These are phyloP conservation scores for Nasonia oneida DNA, from an alignment of 2,888 invertebrate genomes.

Conservation along the genomic window DNA sequence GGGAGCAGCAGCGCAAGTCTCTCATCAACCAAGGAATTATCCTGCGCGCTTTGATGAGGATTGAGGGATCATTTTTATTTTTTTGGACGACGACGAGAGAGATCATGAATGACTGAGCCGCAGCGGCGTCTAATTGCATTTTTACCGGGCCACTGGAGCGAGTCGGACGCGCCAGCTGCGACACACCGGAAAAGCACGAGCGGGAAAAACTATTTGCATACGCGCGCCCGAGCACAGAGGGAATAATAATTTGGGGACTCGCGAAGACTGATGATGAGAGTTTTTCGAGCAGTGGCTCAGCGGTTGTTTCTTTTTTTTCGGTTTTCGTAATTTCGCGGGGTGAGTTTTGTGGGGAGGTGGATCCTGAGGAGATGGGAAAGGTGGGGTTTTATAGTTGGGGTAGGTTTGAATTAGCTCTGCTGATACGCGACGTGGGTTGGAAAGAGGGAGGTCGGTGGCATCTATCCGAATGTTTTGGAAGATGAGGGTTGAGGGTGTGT, in stretches of 20 bases:
- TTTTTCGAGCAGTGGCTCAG: background rate
- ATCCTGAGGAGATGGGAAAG: too few species aligned
- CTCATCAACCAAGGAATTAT: background rate
- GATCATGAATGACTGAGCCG: background rate
- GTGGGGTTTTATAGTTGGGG: too few species aligned
- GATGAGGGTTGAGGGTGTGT: too few species aligned
- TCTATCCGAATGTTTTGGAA: background rate
- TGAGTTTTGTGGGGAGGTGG: too few species aligned
- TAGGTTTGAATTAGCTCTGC: too few species aligned
- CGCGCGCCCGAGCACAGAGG: background rate
- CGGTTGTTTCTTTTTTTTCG: background rate
- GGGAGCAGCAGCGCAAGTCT: background rate
- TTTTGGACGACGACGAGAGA: background rate
- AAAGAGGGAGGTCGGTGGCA: background rate
- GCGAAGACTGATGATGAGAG: background rate
- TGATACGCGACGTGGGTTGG: background rate
- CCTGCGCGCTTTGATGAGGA: background rate
- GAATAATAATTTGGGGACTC: background rate
- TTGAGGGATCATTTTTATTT: background rate
- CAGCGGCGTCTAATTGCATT: conserved; percentile 9
- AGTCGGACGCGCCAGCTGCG: background rate
- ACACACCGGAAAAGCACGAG: conserved; percentile 13
- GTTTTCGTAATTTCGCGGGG: background rate
- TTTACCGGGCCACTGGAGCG: conserved; percentile 5
- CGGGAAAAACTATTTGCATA: conserved; percentile 15